Conservation (phyloP, 2,113 vertebrate species). For the Acanthisitta chloris region DNA sequence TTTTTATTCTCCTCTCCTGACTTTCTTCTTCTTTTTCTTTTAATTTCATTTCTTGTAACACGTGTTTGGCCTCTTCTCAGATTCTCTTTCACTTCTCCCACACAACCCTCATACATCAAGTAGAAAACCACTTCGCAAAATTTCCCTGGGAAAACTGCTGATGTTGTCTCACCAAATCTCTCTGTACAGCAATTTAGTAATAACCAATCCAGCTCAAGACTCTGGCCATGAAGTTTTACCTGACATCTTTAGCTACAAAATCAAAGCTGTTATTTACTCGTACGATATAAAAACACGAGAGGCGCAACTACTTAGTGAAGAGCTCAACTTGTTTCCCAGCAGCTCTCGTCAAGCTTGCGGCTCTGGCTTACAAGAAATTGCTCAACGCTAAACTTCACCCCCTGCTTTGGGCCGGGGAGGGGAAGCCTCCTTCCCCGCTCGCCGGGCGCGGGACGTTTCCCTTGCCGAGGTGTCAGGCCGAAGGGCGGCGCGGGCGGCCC, state of each 20-base stretch:
- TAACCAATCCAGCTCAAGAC: neutral
- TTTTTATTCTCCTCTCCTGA: neutral
- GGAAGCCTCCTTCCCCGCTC: accelerated
- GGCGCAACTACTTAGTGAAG: accelerated
- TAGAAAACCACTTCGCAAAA: neutral
- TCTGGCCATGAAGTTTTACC: neutral
- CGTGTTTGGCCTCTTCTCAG: neutral
- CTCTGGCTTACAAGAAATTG: neutral
- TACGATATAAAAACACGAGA: accelerated
- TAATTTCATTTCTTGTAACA: neutral
- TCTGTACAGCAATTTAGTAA: neutral
- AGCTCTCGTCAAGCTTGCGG: accelerated
- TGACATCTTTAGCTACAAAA: neutral
- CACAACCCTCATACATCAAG: neutral
- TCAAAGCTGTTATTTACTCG: neutral
- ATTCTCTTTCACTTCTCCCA: neutral
- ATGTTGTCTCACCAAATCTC: neutral
- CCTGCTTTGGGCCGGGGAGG: neutral
- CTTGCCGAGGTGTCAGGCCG: neutral
- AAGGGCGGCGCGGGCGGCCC: neutral
- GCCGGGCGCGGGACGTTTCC: accelerated
- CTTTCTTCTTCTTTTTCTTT: neutral
- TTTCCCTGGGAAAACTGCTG: neutral
- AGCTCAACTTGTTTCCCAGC: neutral
- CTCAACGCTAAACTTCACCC: neutral